Conservation (phyloP, 2,888 invertebrate genomes). For the Mechanitis messenoides region DNA sequence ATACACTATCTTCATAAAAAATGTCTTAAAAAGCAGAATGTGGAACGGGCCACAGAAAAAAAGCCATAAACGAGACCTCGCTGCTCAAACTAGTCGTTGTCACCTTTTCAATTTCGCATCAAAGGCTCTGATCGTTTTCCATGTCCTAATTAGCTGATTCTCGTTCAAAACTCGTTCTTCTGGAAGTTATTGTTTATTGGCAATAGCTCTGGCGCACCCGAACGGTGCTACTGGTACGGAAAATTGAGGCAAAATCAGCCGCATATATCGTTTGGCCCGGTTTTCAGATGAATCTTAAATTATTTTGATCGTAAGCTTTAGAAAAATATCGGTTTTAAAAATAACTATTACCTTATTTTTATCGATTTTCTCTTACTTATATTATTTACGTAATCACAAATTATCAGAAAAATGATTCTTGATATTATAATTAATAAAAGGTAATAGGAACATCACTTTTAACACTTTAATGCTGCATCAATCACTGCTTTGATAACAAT, state of each 20-base stretch:
- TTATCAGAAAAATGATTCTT: too few species aligned
- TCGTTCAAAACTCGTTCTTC: constrained; percentile 52
- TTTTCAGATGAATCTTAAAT: constrained; percentile 41
- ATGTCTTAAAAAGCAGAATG: neutral
- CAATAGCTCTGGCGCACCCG: constrained; percentile 55
- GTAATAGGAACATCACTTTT: too few species aligned
- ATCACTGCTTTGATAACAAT: too few species aligned
- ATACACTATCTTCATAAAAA: neutral
- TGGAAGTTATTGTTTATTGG: constrained; percentile 76
- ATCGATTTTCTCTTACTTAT: too few species aligned
- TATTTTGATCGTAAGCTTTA: constrained; percentile 11
- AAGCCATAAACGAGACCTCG: neutral
- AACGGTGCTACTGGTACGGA: constrained; percentile 59
- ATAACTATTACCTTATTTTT: too few species aligned
- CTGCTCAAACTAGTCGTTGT: constrained; percentile 39
- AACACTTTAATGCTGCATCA: too few species aligned
- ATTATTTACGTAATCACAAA: too few species aligned
- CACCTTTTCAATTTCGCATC: constrained; percentile 69
- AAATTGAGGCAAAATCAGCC: constrained; percentile 67
- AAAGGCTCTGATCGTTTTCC: constrained; percentile 66
- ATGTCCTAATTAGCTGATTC: constrained; percentile 70
- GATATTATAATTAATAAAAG: too few species aligned
- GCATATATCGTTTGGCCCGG: constrained; percentile 43
- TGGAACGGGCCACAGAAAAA: neutral
- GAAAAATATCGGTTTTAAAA: neutral